Conservation (phyloP, 1,140 invertebrate genomes). For the Cepaea nemoralis region DNA sequence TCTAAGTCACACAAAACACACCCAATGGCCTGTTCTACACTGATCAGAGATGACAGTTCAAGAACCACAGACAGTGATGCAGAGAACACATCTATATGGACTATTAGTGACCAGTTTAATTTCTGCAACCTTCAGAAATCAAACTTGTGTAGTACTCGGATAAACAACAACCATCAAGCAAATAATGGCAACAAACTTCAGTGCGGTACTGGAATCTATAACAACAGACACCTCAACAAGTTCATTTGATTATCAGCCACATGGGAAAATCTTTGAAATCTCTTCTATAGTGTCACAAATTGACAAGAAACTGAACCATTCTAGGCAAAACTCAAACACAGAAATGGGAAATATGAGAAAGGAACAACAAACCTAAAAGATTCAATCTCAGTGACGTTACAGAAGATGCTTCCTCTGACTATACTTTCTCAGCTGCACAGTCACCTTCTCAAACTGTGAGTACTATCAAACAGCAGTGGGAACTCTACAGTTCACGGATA, state of each 20-base stretch:
- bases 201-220: too few relatives aligned
- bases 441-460: background rate
- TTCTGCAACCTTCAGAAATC: conserved; percentile 60
- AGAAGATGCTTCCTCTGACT: too few relatives aligned
- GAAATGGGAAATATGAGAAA: background rate
- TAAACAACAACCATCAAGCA: too few relatives aligned
- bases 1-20: conserved; percentile 40
- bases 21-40: conserved; percentile 53
- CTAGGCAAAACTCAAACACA: background rate
- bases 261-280: conserved; percentile 38
- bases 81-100: conserved; percentile 63
- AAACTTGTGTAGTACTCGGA: conserved; percentile 57
- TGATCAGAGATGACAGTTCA: conserved; percentile 45
- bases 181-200: too few relatives aligned
- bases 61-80: conserved; percentile 43
- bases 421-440: background rate
- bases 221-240: background rate
- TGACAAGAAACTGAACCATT: background rate
- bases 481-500: conserved; percentile 1
- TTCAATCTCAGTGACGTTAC: too few relatives aligned
- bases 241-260: background rate
- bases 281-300: conserved; percentile 40
- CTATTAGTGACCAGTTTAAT: conserved; percentile 56
- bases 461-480: background rate
- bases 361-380: too few relatives aligned